Conservation (phyloP, 2,888 invertebrate genomes). For the Schrankia costaestrigalis region DNA sequence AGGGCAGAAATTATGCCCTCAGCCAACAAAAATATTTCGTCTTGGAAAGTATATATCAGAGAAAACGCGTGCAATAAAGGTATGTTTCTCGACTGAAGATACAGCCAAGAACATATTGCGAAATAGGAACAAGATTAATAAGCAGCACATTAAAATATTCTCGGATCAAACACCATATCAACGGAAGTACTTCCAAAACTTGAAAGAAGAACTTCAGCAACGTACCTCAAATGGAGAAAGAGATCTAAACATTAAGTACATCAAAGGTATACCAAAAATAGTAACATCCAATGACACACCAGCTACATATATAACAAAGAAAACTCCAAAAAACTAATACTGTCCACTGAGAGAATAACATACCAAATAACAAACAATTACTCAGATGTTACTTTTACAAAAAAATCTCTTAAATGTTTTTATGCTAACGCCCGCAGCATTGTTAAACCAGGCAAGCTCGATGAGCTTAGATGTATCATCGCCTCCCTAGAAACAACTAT, state of each 20-base stretch:
- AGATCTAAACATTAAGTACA: constrained; percentile 7
- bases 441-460: not conserved
- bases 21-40: constrained; percentile 2
- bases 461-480: constrained; percentile 3
- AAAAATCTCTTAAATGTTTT: constrained; percentile 2
- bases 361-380: constrained; percentile 5
- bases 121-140: constrained; percentile 2
- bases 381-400: not conserved
- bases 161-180: constrained; percentile 7
- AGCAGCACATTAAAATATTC: constrained; percentile 5
- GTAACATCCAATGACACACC: not conserved
- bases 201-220: constrained; percentile 3
- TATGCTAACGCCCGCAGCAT: constrained; percentile 1
- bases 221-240: constrained; percentile 1
- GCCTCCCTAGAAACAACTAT: not conserved
- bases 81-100: constrained; percentile 4
- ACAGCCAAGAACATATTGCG: constrained; percentile 2
- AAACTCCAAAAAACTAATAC: constrained; percentile 8
- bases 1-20: not conserved
- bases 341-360: constrained; percentile 1
- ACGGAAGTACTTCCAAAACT: constrained; percentile 3
- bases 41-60: constrained; percentile 7
- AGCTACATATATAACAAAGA: not conserved
- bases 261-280: constrained; percentile 8
- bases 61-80: constrained; percentile 4